Conservation (phyloP, 1,140 invertebrate genomes). For the Aplysia californica region DNA sequence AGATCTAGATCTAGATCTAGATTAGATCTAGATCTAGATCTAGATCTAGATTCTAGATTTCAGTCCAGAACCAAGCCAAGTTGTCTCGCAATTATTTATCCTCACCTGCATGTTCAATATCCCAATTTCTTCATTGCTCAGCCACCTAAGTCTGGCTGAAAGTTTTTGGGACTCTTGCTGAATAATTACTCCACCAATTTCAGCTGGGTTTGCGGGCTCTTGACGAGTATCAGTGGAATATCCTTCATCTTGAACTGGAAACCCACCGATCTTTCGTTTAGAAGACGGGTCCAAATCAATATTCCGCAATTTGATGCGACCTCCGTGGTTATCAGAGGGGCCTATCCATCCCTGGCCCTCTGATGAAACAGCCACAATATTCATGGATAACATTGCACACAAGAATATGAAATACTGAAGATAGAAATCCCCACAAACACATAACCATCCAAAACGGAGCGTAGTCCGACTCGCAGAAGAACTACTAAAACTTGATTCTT, state of each 20-base stretch:
- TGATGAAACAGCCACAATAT: conserved; percentile 21
- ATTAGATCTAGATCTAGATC: no score
- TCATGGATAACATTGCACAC: no score
- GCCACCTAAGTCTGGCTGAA: conserved; percentile 60
- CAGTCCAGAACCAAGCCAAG: no score
- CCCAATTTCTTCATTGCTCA: conserved; percentile 72
- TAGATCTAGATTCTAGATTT: no score
- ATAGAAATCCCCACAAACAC: no score
- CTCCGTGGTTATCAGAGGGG: conserved; percentile 27
- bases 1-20: no score
- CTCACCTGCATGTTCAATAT: conserved; percentile 72
- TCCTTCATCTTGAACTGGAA: conserved; percentile 31
- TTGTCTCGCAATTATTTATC: no score
- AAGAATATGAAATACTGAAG: no score
- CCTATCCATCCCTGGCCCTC: conserved; percentile 31
- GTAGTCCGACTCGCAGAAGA: no score
- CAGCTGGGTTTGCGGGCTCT: conserved; percentile 44
- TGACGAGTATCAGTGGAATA: conserved; percentile 50
- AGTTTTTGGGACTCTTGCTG: conserved; percentile 60
- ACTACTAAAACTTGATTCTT: no score
- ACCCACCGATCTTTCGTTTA: conserved; percentile 20
- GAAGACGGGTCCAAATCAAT: conserved; percentile 17
- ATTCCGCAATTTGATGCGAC: conserved; percentile 39
- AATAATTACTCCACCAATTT: conserved; percentile 59
- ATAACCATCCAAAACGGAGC: no score